Evolutionary conservation across 1,140 invertebrate species (phyloP).

Genomic region (Tetragnatha versicolor): DNA sequence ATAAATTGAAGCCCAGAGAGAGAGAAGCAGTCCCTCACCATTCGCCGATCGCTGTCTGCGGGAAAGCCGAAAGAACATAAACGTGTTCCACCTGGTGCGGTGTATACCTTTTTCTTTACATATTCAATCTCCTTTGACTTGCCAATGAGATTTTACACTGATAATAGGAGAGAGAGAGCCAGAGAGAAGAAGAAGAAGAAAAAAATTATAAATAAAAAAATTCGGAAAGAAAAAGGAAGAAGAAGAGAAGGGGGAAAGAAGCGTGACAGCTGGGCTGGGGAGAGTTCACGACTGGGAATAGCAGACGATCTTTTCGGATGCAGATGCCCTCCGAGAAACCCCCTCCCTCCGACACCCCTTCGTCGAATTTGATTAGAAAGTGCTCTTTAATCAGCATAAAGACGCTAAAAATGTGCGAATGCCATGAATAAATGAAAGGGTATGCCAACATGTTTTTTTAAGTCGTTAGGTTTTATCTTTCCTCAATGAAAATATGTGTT

Average conservation of each 20-base stretch:
- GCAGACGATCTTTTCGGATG: constrained; percentile 2
- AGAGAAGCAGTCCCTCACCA: background rate
- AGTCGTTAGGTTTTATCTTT: too few species aligned
- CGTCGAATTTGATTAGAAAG: too few species aligned
- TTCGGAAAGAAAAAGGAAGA: background rate
- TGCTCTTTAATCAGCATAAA: too few species aligned
- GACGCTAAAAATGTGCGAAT: too few species aligned
- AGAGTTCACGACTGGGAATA: background rate
- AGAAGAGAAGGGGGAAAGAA: background rate
- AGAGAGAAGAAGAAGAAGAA: background rate
- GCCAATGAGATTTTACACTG: constrained; percentile 25
- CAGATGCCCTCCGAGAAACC: background rate
- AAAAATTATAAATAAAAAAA: too few species aligned
- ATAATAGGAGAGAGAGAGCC: background rate
- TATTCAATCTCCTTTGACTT: constrained; percentile 38
- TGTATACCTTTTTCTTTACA: constrained; percentile 30
- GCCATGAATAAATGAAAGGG: too few species aligned
- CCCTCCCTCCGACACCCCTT: constrained; percentile 18
- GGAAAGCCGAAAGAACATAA: background rate
- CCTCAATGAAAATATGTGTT: too few species aligned
- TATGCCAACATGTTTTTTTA: too few species aligned
- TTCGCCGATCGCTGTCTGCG: constrained; percentile 11
- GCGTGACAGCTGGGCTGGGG: constrained; percentile 34
- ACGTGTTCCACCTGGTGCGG: constrained; percentile 19
- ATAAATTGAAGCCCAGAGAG: background rate